A percentile compares a stretch with the other conserved stretches of the same genome.
phyloP scores from a whole-genome alignment of 2,888 invertebrate genomes.

The Heliconius aoede region DNA sequence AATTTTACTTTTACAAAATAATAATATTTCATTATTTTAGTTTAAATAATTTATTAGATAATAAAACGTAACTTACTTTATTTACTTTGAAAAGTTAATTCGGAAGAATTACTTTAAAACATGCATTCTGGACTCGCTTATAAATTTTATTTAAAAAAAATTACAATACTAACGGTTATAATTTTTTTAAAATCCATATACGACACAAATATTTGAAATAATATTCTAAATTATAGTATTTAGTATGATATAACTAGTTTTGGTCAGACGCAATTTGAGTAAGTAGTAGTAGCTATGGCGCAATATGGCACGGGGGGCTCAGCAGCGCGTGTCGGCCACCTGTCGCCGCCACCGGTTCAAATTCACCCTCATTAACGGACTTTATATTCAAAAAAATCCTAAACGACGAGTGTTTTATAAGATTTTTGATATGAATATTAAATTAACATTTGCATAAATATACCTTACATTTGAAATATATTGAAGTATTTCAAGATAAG shows the following conservation, averaged over 20 bases:
- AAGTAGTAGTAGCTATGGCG: constrained; percentile 46
- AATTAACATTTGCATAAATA: constrained; percentile 31
- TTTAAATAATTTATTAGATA: background rate
- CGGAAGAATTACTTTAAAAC: too few relatives aligned
- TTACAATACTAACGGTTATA: too few relatives aligned
- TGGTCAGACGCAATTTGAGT: constrained; percentile 25
- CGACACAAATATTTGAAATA: background rate
- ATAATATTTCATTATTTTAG: background rate
- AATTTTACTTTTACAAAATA: background rate
- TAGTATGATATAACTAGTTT: constrained; percentile 20
- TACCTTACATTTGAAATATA: too few relatives aligned
- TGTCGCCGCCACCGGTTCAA: constrained; percentile 65
- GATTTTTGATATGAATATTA: constrained; percentile 35
- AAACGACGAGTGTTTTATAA: constrained; percentile 48
- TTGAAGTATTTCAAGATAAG: background rate
- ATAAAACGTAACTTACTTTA: too few relatives aligned
- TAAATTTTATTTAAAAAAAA: too few relatives aligned
- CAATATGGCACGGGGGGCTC: constrained; percentile 60
- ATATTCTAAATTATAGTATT: constrained; percentile 20
- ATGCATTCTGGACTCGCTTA: too few relatives aligned
- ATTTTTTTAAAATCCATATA: too few relatives aligned
- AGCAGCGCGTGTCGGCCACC: constrained; percentile 77
- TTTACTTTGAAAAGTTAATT: too few relatives aligned
- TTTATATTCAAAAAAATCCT: constrained; percentile 76
- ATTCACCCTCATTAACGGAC: constrained; percentile 69